phyloP scores from a whole-genome alignment of 2,113 vertebrate species.

The Tretioscincus oriximinensis region DNA sequence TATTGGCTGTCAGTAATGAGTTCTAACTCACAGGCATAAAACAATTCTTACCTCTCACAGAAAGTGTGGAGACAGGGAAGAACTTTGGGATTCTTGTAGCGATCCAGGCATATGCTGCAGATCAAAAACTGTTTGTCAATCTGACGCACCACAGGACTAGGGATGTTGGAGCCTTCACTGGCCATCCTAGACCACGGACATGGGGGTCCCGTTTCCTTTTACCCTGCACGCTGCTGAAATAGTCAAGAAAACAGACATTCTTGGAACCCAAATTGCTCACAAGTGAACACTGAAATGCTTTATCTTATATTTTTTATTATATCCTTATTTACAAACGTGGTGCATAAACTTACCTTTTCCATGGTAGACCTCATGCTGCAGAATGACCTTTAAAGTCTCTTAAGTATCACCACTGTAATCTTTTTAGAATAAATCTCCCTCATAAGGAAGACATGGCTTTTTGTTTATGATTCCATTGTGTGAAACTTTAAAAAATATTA shows the following conservation, averaged over 20 bases:
- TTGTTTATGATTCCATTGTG: too few relatives aligned
- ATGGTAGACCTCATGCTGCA: too few relatives aligned
- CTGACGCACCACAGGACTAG: conserved; percentile 95
- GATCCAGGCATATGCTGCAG: conserved; percentile 99
- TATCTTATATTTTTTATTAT: not conserved
- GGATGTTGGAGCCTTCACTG: conserved; percentile 92
- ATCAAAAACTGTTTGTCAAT: conserved; percentile 99
- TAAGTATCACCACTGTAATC: too few relatives aligned
- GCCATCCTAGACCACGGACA: conserved; percentile 96
- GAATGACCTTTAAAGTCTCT: too few relatives aligned
- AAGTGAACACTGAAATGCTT: not conserved
- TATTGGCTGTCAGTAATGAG: not conserved
- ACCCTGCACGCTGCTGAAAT: conserved; percentile 79
- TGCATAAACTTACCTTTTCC: too few relatives aligned
- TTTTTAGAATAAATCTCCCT: too few relatives aligned
- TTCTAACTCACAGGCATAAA: not conserved
- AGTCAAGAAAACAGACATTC: not conserved
- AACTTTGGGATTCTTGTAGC: conserved; percentile 97
- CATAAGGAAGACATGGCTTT: too few relatives aligned
- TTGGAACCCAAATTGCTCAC: not conserved
- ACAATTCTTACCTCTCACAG: conserved; percentile 83
- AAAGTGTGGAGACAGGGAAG: conserved; percentile 97
- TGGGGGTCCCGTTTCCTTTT: conserved; percentile 78
- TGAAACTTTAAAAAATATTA: too few relatives aligned
- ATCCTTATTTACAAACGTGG: not conserved